Evolutionary conservation across 2,113 vertebrate species (phyloP).

Genomic region (Gavia stellata): DNA sequence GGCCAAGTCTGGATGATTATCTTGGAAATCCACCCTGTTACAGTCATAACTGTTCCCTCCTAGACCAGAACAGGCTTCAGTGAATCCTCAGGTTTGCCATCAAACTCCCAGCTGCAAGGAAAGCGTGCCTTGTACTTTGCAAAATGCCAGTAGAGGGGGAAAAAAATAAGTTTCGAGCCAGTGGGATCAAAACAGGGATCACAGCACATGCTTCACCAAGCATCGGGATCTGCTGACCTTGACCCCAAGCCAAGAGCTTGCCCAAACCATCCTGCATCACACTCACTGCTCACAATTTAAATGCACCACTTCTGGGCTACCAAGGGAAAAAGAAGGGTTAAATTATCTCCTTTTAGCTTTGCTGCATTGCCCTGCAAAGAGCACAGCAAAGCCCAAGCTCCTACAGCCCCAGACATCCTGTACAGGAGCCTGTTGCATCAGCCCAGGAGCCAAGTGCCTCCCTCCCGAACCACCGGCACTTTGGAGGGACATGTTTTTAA

Average conservation of each 20-base stretch:
- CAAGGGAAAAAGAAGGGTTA: not conserved
- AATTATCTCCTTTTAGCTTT: not conserved
- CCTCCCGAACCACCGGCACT: not conserved
- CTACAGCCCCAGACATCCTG: not conserved
- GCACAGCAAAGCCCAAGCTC: not conserved
- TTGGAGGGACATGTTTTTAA: not conserved
- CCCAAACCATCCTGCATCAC: not conserved
- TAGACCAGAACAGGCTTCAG: too few relatives aligned
- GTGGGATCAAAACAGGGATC: not conserved
- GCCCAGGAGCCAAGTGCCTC: not conserved
- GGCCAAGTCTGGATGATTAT: not conserved
- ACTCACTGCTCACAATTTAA: not conserved
- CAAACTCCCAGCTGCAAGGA: not conserved
- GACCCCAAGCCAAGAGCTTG: not conserved
- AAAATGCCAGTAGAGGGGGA: not conserved
- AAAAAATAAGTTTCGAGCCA: not conserved
- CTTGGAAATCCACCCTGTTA: not conserved
- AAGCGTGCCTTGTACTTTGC: not conserved
- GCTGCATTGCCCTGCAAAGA: fast-evolving
- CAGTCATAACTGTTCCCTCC: not conserved
- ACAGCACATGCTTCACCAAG: not conserved
- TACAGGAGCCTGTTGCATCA: not conserved
- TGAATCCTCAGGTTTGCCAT: not conserved
- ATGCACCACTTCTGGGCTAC: not conserved
- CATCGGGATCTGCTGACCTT: not conserved